phyloP scores from a whole-genome alignment of 2,797 vertebrate genomes.

The Chloroceryle inda region DNA sequence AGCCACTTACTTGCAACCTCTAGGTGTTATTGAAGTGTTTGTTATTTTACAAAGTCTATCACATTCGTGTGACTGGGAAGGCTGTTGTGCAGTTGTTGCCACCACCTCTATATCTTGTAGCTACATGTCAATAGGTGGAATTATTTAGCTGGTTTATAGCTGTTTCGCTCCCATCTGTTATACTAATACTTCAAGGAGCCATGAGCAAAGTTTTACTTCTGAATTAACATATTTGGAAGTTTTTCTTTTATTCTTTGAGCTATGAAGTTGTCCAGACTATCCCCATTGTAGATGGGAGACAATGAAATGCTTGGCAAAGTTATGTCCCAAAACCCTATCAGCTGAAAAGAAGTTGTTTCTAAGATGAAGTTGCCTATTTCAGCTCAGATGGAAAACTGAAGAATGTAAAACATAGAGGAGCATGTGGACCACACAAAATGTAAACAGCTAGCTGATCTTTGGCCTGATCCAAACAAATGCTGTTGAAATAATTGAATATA shows the following conservation, averaged over 20 bases:
- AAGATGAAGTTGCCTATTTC: neutral
- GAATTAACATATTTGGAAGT: neutral
- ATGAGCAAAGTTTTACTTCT: neutral
- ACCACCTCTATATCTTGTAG: neutral
- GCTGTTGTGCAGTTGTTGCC: neutral
- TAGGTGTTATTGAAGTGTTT: neutral
- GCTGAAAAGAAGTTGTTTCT: neutral
- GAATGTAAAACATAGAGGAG: neutral
- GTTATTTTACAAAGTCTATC: neutral
- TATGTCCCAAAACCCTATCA: neutral
- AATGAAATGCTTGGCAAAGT: neutral
- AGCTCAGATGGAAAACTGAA: slow-evolving; percentile 1
- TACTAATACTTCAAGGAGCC: neutral
- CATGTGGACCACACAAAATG: slow-evolving; percentile 53
- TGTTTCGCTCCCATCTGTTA: neutral
- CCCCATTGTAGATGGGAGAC: neutral
- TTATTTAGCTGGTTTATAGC: neutral
- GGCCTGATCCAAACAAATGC: slow-evolving; percentile 44
- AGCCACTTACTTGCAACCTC: neutral
- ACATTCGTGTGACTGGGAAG: neutral
- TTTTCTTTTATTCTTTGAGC: neutral
- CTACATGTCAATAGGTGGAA: neutral
- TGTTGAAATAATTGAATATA: slow-evolving; percentile 64
- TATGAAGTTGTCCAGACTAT: neutral
- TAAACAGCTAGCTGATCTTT: slow-evolving; percentile 56